Percentiles rank a stretch among this genome's conserved stretches.
phyloP scores from a whole-genome alignment of 2,888 invertebrate genomes.

The Aethes cnicana region DNA sequence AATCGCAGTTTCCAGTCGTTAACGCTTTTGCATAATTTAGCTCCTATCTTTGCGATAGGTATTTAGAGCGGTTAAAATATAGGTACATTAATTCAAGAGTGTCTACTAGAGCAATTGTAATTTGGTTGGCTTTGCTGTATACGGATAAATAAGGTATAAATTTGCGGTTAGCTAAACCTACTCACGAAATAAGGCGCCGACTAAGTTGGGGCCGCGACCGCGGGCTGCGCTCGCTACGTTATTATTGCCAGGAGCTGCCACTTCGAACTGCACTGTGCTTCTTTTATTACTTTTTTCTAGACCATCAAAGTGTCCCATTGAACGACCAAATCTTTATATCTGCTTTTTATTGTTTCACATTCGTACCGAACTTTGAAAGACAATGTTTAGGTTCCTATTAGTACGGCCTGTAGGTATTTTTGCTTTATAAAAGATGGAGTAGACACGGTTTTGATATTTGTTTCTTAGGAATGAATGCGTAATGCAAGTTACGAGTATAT shows the following conservation, averaged over 20 bases:
- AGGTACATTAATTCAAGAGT: background rate
- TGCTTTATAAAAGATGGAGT: no score
- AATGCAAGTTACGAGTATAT: no score
- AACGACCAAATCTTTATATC: slow-evolving; percentile 12
- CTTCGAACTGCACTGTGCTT: slow-evolving; percentile 16
- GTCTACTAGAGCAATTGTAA: background rate
- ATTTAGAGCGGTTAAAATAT: background rate
- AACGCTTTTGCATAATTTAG: no score
- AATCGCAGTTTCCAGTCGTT: background rate
- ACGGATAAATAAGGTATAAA: slow-evolving; percentile 4
- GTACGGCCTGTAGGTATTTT: no score
- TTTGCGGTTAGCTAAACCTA: slow-evolving; percentile 16
- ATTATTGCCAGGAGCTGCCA: slow-evolving; percentile 16
- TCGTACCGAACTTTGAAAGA: background rate
- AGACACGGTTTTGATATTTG: no score
- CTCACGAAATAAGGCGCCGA: background rate
- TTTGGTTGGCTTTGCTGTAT: background rate
- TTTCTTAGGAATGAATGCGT: no score
- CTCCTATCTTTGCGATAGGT: no score
- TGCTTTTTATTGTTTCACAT: background rate
- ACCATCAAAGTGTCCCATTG: slow-evolving; percentile 14
- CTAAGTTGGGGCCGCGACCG: slow-evolving; percentile 8
- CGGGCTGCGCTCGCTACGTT: background rate
- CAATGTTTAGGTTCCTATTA: no score
- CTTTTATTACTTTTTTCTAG: slow-evolving; percentile 12